A percentile compares a stretch with the other conserved stretches of the same genome.
Evolutionary conservation across 92 coral and sea anemone genomes (phyloP).

Genomic region (Parazoanthus swiftii): DNA sequence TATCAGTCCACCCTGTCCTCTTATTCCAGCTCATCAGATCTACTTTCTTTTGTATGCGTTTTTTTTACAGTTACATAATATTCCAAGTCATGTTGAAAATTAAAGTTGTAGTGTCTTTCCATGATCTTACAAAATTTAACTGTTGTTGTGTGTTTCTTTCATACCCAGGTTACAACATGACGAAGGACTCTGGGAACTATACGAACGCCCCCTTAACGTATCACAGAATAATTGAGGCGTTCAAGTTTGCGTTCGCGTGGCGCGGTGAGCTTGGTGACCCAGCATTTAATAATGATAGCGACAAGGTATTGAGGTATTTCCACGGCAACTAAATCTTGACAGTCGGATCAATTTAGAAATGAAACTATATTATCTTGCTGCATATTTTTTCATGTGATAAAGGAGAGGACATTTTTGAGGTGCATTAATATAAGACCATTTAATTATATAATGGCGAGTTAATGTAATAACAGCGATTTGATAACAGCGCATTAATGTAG

Average conservation of each 20-base stretch:
- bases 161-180: slow-evolving; percentile 60
- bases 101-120: too few species aligned
- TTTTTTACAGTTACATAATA: too few species aligned
- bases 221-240: slow-evolving; percentile 73
- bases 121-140: background rate
- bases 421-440: too few species aligned
- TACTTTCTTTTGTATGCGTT: too few species aligned
- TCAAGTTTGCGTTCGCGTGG: slow-evolving; percentile 72
- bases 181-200: slow-evolving; percentile 45
- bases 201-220: slow-evolving; percentile 53
- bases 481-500: too few species aligned
- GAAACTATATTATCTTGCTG: background rate
- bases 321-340: too few species aligned
- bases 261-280: slow-evolving; percentile 72
- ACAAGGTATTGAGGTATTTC: slow-evolving; percentile 44
- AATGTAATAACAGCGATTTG: too few species aligned
- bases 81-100: too few species aligned
- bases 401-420: too few species aligned
- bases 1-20: too few species aligned
- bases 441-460: too few species aligned
- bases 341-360: background rate
- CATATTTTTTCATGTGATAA: background rate
- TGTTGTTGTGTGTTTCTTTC: background rate
- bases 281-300: slow-evolving; percentile 48
- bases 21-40: too few species aligned